Base-by-base conservation (phyloP, 2,113 vertebrate genomes). In the Clarias batrachus region DNA sequence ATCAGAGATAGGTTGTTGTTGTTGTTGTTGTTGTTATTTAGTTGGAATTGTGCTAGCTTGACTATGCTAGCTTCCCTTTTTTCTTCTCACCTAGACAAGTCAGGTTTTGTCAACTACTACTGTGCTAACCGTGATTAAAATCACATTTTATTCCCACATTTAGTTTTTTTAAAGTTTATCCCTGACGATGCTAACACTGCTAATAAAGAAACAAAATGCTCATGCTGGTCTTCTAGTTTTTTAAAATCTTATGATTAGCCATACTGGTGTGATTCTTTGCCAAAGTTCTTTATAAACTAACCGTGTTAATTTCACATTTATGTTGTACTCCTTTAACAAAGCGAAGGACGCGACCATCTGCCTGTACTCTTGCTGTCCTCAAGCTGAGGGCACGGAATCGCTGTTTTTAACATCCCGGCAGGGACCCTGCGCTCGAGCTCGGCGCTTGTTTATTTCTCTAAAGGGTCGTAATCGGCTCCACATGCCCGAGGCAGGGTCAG, bases 401-500 rank as follows among this genome's bases (percentile, higher is more conserved):
- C 68, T 90, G 65, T 86, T 66, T 48, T 30, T 81, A 56, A 21
- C 84, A 65, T 65, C 87, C 30, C 56, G n/a, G 70, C 81, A 60
- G 86, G 85, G 41, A 54, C 30, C 37, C 30, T 71, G 56, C 79
- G 71, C 74, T 66, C 30, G 62, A 82, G 73, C 74, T 57, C 77
- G 30, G 23, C 10, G 71, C 66, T 81, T 68, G 63, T 81, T 88
- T 89, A 77, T 88, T 89, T 86, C 37, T 90, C 87, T 74, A 86
- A 70, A 82, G 63, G 25, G 27, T 54, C 33, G 10, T 62, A 62
- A 77, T 90, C 60, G 17, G 80, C 76, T 78, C 84, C 86, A 79
- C 90, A 89, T 85, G 84, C 57, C 83, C 10, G 78, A 73, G 73
- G 66, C 30, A 80, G 71, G 85, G 63, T 82, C 88, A 85, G 16